These are phyloP conservation scores for Epistrophe eligans DNA, from an alignment of 2,888 invertebrate genomes.

Conservation along the genomic window DNA sequence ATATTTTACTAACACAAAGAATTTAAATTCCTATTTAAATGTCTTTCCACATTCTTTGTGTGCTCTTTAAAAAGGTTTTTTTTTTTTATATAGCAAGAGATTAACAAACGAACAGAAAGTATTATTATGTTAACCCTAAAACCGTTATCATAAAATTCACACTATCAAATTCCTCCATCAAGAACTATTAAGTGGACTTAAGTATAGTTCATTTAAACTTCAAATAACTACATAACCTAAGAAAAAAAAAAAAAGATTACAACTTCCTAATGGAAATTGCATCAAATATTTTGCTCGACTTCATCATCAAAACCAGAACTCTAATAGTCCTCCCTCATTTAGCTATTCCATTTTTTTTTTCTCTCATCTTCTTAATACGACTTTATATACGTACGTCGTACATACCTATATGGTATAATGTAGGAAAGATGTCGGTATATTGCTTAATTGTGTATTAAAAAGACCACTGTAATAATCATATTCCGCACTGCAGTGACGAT, in stretches of 20 bases:
- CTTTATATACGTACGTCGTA: no score
- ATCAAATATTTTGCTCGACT: not conserved
- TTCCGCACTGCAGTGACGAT: constrained; percentile 49
- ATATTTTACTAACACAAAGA: no score
- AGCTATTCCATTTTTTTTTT: not conserved
- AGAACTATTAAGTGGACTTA: not conserved
- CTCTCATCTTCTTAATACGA: not conserved
- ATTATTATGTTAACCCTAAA: not conserved
- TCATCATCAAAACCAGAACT: not conserved
- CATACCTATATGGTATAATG: not conserved
- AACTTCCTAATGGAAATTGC: constrained; percentile 1
- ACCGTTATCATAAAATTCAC: not conserved
- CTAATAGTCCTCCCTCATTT: not conserved
- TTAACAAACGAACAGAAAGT: not conserved
- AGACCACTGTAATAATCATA: constrained; percentile 44
- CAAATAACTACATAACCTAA: not conserved
- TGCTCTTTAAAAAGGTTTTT: not conserved
- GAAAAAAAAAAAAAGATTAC: not conserved
- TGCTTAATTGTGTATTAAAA: constrained; percentile 4
- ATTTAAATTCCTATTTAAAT: no score
- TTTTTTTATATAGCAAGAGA: no score
- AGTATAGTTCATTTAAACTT: not conserved
- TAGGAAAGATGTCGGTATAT: not conserved
- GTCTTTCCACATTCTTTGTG: not conserved
- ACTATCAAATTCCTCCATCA: not conserved